These are phyloP conservation scores for Hylomyscus alleni DNA, from an alignment of 2,797 vertebrate genomes.

Conservation along the genomic window DNA sequence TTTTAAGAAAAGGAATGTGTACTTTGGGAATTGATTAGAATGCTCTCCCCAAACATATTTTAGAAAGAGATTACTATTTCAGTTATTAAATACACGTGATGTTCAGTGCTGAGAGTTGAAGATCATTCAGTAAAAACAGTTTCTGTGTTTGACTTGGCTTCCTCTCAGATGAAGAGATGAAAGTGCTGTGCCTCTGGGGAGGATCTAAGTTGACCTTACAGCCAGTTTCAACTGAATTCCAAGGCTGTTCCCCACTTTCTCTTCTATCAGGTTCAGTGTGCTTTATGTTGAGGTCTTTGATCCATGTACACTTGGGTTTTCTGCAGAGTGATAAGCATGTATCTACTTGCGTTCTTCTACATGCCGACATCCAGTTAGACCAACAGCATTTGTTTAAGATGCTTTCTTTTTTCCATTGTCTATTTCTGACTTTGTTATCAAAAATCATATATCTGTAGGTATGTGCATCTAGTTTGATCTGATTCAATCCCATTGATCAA, in stretches of 20 bases:
- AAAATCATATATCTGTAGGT: background rate
- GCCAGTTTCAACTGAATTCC: slow-evolving; percentile 34
- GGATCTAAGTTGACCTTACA: slow-evolving; percentile 48
- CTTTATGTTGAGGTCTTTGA: no score
- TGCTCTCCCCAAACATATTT: background rate
- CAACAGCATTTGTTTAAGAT: background rate
- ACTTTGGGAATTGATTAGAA: background rate
- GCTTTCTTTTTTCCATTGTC: background rate
- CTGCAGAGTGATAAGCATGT: background rate
- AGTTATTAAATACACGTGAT: background rate
- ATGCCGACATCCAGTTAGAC: background rate
- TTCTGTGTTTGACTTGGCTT: slow-evolving; percentile 40
- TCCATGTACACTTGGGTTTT: background rate
- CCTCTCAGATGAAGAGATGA: background rate
- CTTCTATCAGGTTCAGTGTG: background rate
- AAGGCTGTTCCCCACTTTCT: background rate
- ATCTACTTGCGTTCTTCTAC: background rate
- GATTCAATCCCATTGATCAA: background rate
- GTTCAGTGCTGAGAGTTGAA: background rate
- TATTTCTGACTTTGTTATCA: background rate
- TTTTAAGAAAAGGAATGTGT: background rate
- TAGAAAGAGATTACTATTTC: slow-evolving; percentile 12
- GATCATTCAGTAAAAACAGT: slow-evolving; percentile 23
- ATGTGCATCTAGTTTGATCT: background rate
- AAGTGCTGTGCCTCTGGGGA: slow-evolving; percentile 13